Base-by-base conservation (phyloP, 2,113 vertebrate genomes). In the Eptatretus burgeri region DNA sequence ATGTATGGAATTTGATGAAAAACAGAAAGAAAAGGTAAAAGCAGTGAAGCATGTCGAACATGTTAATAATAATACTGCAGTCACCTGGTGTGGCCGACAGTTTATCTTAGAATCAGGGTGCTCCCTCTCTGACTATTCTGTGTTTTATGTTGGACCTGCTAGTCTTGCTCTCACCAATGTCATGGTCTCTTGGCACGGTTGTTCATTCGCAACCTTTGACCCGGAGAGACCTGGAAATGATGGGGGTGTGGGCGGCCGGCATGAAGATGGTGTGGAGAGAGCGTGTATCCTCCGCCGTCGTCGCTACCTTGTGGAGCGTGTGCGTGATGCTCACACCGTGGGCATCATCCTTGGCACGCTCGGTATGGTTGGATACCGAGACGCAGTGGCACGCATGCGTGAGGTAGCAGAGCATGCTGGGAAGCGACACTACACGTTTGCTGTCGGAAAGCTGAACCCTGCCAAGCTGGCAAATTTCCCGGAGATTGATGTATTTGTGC, bases 391-490 rank as follows among this genome's bases (percentile, higher is more conserved):
- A 0, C 80, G 76, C 64, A 87, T 88, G 68, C 75, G 78, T 17
- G 65, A 68, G 0, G 74, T 85, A 52, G 78, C 95, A 69, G 75
- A 81, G 67, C 84, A 85, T 73, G 84, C 85, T 0, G 83, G 86
- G 41, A 98, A 96, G 71, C 85, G 81, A 69, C 84, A 81, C 75
- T 94, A 96, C 62, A 77, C 80, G 0, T 78, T 98, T 65, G 82
- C 83, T 0, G 76, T 94, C 76, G 91, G 91, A 10, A 87, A 85
- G 64, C 76, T 81, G 1, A 98, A 83, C 2, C 85, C 88, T 0
- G 73, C 85, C 60, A 98, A 96, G 66, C 75, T 98, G 13, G 89
- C 89, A 52, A 98, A 95, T 74, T 96, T 98, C 68, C 72, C 76
- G 1, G 93, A 98, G 68, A 78, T 98, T 63, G 93, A 98, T 64